A percentile compares a stretch with the other conserved stretches of the same genome.
Conservation (phyloP, 2,888 invertebrate genomes). For the Eupeodes luniger region DNA sequence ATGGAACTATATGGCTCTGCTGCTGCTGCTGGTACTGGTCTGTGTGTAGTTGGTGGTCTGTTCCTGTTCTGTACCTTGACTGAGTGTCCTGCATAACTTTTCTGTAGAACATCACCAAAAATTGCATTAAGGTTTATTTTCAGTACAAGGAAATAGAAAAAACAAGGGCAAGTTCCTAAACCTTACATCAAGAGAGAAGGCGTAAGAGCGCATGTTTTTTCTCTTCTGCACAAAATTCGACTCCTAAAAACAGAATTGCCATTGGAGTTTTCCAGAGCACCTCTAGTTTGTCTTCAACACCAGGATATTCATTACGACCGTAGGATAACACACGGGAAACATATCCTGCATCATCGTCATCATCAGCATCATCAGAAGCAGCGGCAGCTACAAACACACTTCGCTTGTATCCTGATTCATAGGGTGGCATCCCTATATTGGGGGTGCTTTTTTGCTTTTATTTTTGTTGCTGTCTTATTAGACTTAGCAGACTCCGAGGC, state of each 20-base stretch:
- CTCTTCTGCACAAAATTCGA: constrained; percentile 48
- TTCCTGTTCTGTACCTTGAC: constrained; percentile 34
- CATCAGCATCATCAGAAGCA: constrained; percentile 61
- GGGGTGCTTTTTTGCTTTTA: constrained; percentile 26
- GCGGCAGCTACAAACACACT: constrained; percentile 28
- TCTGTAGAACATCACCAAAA: constrained; percentile 26
- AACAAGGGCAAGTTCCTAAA: constrained; percentile 30
- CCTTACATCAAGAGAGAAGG: constrained; percentile 5
- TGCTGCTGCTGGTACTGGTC: background rate
- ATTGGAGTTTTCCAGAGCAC: constrained; percentile 34
- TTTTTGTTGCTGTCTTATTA: constrained; percentile 12
- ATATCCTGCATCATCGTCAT: constrained; percentile 67
- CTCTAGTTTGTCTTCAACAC: constrained; percentile 17
- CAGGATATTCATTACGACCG: constrained; percentile 41
- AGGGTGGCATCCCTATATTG: constrained; percentile 33
- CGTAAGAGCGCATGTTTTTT: constrained; percentile 44
- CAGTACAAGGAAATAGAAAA: background rate
- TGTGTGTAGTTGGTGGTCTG: constrained; percentile 33
- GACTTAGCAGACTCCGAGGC: constrained; percentile 65
- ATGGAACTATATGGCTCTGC: constrained; percentile 35
- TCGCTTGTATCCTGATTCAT: constrained; percentile 65
- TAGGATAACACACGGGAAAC: constrained; percentile 47
- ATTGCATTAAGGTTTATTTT: constrained; percentile 18
- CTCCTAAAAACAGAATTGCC: constrained; percentile 52
- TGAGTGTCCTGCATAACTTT: constrained; percentile 45